Conservation (phyloP, 2,113 vertebrate species). For the Cochlearius cochlearius region DNA sequence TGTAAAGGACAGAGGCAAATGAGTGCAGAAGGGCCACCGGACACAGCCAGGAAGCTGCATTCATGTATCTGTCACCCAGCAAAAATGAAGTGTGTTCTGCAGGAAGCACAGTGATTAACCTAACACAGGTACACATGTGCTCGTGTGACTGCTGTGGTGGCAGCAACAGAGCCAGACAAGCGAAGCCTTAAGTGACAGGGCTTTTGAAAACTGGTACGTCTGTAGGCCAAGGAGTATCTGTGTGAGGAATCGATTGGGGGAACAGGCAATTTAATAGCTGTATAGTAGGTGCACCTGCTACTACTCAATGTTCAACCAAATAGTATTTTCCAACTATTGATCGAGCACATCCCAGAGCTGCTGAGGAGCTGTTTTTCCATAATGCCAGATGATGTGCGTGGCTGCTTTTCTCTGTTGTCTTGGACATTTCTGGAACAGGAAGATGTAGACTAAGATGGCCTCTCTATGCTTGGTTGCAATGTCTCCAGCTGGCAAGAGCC, state of each 20-base stretch:
- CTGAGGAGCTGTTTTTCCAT: neutral
- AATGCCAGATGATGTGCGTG: neutral
- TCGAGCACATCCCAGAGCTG: constrained; percentile 1
- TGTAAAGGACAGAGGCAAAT: neutral
- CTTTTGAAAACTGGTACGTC: neutral
- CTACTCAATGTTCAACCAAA: neutral
- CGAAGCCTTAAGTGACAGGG: neutral
- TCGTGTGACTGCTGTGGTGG: neutral
- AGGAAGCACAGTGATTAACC: neutral
- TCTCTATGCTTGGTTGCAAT: neutral
- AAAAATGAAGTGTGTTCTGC: neutral
- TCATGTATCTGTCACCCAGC: neutral
- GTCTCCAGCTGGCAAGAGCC: neutral
- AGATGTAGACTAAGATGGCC: neutral
- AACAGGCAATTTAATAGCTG: constrained; percentile 48
- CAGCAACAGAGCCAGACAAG: neutral
- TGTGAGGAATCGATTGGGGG: neutral
- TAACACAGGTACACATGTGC: neutral
- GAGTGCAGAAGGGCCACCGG: neutral
- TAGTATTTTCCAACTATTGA: constrained; percentile 43
- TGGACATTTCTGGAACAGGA: neutral
- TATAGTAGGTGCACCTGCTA: constrained; percentile 49
- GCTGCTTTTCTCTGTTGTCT: neutral
- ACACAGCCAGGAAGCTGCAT: neutral
- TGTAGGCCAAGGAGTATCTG: neutral